Percentiles rank a stretch among this genome's conserved stretches.
Conservation (phyloP, 2,113 vertebrate genomes). For the Guaruba guarouba region DNA sequence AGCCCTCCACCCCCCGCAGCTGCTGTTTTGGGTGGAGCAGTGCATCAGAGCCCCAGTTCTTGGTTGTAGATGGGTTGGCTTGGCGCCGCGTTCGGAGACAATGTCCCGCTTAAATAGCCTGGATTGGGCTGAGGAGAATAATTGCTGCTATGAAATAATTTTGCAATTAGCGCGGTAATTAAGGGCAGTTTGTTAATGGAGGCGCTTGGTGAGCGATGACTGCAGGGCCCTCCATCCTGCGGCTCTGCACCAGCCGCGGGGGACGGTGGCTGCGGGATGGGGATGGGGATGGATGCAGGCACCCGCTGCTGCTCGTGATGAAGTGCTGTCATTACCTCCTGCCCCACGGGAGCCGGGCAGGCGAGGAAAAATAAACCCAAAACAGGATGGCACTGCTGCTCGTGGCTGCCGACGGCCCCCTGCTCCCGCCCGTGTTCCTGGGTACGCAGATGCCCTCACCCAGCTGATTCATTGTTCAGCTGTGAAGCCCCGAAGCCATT, state of each 20-base stretch:
- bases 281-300: constrained; percentile 68
- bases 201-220: constrained; percentile 73
- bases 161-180: constrained; percentile 80
- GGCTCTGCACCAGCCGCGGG: constrained; percentile 23
- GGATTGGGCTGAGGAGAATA: constrained; percentile 73
- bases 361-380: constrained; percentile 70
- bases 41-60: not conserved
- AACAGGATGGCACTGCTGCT: constrained; percentile 17
- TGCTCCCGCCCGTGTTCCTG: not conserved
- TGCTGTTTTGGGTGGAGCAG: not conserved
- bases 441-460: constrained; percentile 39
- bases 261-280: constrained; percentile 28
- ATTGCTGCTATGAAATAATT: constrained; percentile 79
- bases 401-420: constrained; percentile 23
- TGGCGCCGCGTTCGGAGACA: constrained; percentile 48
- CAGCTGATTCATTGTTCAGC: not conserved
- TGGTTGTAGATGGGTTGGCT: constrained; percentile 61
- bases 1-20: fast-evolving
- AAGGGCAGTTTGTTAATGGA: constrained; percentile 84
- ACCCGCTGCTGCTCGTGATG: constrained; percentile 60
- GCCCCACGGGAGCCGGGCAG: constrained; percentile 65
- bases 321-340: constrained; percentile 71
- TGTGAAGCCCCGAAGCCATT: not conserved
- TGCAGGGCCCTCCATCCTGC: constrained; percentile 68
- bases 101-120: constrained; percentile 67